phyloP scores from a whole-genome alignment of 2,797 vertebrate genomes.

The Nannoperca obscura region DNA sequence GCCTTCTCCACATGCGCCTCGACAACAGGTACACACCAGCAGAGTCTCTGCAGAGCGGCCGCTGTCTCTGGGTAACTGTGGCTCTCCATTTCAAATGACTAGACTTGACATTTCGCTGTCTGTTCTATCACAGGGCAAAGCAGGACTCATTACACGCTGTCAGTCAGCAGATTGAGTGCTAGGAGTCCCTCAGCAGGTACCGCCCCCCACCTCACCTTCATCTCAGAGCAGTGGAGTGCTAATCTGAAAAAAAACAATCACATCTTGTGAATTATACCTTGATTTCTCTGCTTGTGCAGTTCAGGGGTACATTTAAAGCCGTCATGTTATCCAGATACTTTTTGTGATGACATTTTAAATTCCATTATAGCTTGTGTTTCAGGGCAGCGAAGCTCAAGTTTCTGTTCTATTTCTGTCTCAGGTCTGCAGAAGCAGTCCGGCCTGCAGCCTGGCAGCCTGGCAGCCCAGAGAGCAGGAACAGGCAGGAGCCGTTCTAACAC shows the following conservation, averaged over 20 bases:
- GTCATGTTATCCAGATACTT: slow-evolving; percentile 5
- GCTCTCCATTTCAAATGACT: not conserved
- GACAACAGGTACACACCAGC: slow-evolving; percentile 64
- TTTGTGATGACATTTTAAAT: slow-evolving; percentile 29
- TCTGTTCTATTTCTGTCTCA: slow-evolving; percentile 44
- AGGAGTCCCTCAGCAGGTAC: slow-evolving; percentile 61
- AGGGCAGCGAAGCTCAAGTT: slow-evolving; percentile 7
- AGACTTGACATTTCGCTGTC: slow-evolving; percentile 6
- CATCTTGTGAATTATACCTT: not conserved
- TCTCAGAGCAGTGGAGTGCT: slow-evolving; percentile 26
- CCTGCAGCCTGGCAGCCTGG: slow-evolving; percentile 44
- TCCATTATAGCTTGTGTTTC: slow-evolving; percentile 4
- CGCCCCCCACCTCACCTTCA: slow-evolving; percentile 10
- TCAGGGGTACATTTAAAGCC: slow-evolving; percentile 22
- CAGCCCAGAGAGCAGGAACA: slow-evolving; percentile 34
- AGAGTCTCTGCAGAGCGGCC: not conserved
- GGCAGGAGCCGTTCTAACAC: slow-evolving; percentile 30
- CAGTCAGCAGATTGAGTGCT: slow-evolving; percentile 43
- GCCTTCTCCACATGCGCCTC: slow-evolving; percentile 53
- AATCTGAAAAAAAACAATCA: not conserved
- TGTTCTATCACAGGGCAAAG: slow-evolving; percentile 43
- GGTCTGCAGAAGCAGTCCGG: slow-evolving; percentile 24
- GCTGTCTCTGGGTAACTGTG: not conserved
- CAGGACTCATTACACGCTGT: slow-evolving; percentile 37
- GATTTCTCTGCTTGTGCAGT: slow-evolving; percentile 19